Evolutionary conservation across 2,797 vertebrate species (phyloP), one percentile per base, ranked within the genome.

Genomic region (Esox lucius): DNA sequence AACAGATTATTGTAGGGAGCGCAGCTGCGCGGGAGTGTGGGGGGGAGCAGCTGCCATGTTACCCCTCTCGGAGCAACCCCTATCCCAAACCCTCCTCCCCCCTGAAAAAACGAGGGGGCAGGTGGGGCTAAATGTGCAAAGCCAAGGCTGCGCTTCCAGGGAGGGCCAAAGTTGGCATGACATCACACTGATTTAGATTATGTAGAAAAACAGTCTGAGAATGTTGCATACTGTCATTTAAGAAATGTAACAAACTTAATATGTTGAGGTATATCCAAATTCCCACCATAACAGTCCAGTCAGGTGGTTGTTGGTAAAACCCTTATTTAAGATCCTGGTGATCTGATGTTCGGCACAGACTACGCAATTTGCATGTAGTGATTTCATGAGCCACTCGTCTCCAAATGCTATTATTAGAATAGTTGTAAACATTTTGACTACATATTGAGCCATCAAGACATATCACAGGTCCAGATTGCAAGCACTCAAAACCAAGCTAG

Each of bases 21-120:
- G 84, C 90, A 91, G 90, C 87, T 91, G 91, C 87, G 81, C 76
- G 68, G 74, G 71, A 68, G 75, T 46, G n/a, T n/a, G n/a, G 75
- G 68, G 68, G 75, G 81, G 82, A 82, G 86, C 90, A 91, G 89
- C 89, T 91, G 89, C 73, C 83, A 77, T 80, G 59, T 80, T 80
- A 81, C 67, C 31, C 68, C 56, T 33, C n/a, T 11, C 33, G 56
- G 35, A 8, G 35, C 31, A 5, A 26, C 22, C 61, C 59, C 72
- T 8, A 22, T 24, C 16, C n/a, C 31, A 31, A 26, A 33, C 46
- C 22, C 68, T 81, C 83, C 76, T 78, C 81, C 22, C 33, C 68
- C 24, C 42, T 46, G n/a, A 22, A 73, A 79, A 62, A 31, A 78
- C 46, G 62, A 42, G 66, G 73, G 74, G 73, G 69, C 73, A 83